Percentiles rank a stretch among this genome's conserved stretches.
These are phyloP conservation scores for Vidua macroura DNA, from an alignment of 2,113 vertebrate genomes.

Conservation along the genomic window DNA sequence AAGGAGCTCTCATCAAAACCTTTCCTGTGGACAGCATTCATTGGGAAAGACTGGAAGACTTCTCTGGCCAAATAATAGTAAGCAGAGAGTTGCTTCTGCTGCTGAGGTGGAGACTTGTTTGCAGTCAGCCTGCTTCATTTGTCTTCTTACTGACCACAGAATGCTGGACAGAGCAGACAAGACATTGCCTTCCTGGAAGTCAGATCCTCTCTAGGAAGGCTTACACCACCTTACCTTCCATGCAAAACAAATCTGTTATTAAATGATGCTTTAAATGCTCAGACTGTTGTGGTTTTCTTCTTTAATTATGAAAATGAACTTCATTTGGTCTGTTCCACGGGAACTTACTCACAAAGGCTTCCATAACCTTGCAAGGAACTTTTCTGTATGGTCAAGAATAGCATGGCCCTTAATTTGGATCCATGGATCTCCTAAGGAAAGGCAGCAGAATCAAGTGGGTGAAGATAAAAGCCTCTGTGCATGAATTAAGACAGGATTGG, in stretches of 20 bases:
- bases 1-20: not conserved
- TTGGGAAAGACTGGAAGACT: not conserved
- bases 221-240: not conserved
- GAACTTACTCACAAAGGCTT: not conserved
- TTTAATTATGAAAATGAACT: not conserved
- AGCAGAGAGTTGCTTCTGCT: not conserved
- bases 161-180: rapidly evolving
- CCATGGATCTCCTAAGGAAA: not conserved
- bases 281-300: not conserved
- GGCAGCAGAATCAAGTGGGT: not conserved
- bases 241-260: not conserved
- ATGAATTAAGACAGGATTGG: not conserved
- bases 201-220: not conserved
- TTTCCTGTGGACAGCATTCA: not conserved
- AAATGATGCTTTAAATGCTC: not conserved
- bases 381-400: not conserved
- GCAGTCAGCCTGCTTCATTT: not conserved
- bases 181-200: not conserved
- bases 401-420: not conserved
- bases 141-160: not conserved
- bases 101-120: not conserved
- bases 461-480: not conserved
- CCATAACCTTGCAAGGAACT: not conserved
- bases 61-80: not conserved
- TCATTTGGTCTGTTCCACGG: not conserved